Conservation (phyloP, 2,888 invertebrate species). For the Pollenia amentaria region DNA sequence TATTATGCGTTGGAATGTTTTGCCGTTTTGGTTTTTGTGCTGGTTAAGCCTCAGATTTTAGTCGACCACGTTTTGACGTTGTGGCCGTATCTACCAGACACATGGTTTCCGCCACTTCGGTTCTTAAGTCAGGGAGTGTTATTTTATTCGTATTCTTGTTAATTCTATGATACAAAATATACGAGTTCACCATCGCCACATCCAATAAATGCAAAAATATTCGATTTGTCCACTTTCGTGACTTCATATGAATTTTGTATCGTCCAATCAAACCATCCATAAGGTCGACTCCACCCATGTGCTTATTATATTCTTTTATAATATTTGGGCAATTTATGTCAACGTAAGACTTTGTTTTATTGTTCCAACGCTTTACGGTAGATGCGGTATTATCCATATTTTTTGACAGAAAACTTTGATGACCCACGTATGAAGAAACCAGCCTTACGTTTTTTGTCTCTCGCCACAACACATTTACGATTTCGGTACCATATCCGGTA, state of each 20-base stretch:
- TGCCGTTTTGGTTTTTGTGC: conserved; percentile 1
- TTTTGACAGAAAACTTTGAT: conserved; percentile 5
- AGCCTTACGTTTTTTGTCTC: conserved; percentile 9
- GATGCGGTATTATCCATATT: neutral
- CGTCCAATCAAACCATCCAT: conserved; percentile 22
- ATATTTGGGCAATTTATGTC: conserved; percentile 2
- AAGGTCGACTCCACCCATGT: conserved; percentile 10
- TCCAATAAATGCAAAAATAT: conserved; percentile 21
- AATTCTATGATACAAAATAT: conserved; percentile 16
- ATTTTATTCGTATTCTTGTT: conserved; percentile 8
- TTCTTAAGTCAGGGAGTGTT: conserved; percentile 13
- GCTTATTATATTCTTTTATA: conserved; percentile 4
- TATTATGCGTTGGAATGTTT: conserved; percentile 2
- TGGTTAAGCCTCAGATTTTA: neutral
- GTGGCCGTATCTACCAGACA: neutral
- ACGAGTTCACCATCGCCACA: conserved; percentile 11
- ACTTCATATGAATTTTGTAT: neutral
- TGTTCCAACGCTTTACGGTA: conserved; percentile 17
- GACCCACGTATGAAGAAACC: conserved; percentile 3
- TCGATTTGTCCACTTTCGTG: neutral
- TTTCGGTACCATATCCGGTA: conserved; percentile 3
- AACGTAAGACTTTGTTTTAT: neutral
- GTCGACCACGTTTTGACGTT: neutral
- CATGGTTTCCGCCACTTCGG: conserved; percentile 7
- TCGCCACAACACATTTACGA: conserved; percentile 10